phyloP scores from a whole-genome alignment of 1,140 invertebrate genomes.

The Paraescarpia echinospica region DNA sequence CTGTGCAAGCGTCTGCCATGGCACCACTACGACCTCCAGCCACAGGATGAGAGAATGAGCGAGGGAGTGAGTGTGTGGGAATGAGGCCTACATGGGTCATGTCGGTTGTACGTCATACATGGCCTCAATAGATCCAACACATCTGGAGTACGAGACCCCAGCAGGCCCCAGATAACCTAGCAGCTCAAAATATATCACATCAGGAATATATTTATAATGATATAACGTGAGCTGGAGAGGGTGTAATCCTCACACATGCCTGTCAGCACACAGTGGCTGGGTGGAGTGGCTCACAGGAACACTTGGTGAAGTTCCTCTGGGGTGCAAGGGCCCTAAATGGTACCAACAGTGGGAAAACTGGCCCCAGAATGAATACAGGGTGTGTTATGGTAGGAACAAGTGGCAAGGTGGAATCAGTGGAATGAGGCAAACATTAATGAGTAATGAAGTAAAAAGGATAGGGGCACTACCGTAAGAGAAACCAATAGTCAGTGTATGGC shows the following conservation, averaged over 20 bases:
- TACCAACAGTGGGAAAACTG: background rate
- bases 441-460: background rate
- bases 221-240: background rate
- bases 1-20: too few species aligned
- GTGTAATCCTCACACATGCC: background rate
- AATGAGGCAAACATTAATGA: background rate
- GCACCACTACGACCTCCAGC: too few species aligned
- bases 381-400: background rate
- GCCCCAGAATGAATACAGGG: background rate
- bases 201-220: background rate
- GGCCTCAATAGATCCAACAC: background rate
- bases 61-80: too few species aligned
- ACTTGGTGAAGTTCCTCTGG: background rate
- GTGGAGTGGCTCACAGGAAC: background rate
- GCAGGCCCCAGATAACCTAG: background rate
- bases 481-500: too few species aligned
- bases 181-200: background rate
- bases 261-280: background rate
- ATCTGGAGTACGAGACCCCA: background rate
- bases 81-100: background rate
- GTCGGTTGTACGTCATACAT: background rate
- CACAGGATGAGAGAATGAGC: too few species aligned
- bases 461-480: background rate
- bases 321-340: background rate
- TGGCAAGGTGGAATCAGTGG: background rate